phyloP scores from a whole-genome alignment of 2,113 vertebrate species.

The Hemichromis elongatus region DNA sequence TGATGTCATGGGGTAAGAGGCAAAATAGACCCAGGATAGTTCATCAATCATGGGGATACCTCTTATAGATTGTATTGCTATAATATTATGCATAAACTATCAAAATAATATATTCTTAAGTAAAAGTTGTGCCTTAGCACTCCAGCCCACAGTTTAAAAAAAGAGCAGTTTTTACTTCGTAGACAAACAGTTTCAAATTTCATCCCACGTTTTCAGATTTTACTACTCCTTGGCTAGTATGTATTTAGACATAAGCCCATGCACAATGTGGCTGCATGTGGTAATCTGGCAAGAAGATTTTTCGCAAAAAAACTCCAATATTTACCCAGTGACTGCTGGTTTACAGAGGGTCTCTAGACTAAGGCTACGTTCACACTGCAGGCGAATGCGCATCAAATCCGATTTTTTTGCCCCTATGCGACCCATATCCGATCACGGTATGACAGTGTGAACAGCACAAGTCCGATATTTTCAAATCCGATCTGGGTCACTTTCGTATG shows the following conservation, averaged over 20 bases:
- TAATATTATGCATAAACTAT: not conserved
- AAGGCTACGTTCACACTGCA: too few relatives aligned
- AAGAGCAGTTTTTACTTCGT: not conserved
- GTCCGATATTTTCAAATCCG: too few relatives aligned
- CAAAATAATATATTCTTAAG: not conserved
- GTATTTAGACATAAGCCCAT: not conserved
- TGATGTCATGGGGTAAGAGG: not conserved
- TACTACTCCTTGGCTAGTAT: not conserved
- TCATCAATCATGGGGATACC: not conserved
- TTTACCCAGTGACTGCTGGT: not conserved
- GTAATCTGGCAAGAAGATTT: not conserved
- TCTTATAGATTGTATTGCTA: not conserved
- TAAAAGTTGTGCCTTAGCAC: not conserved
- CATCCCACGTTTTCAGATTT: not conserved
- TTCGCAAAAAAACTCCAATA: accelerated
- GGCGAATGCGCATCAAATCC: too few relatives aligned
- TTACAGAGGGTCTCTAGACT: not conserved
- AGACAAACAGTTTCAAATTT: not conserved
- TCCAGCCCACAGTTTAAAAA: not conserved
- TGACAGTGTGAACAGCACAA: too few relatives aligned
- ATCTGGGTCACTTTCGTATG: too few relatives aligned
- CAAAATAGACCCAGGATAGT: not conserved
- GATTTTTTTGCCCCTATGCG: too few relatives aligned
- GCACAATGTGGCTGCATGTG: not conserved
- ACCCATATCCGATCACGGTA: too few relatives aligned